Evolutionary conservation across 2,113 vertebrate genomes (phyloP).

Genomic region (Calcarius ornatus): DNA sequence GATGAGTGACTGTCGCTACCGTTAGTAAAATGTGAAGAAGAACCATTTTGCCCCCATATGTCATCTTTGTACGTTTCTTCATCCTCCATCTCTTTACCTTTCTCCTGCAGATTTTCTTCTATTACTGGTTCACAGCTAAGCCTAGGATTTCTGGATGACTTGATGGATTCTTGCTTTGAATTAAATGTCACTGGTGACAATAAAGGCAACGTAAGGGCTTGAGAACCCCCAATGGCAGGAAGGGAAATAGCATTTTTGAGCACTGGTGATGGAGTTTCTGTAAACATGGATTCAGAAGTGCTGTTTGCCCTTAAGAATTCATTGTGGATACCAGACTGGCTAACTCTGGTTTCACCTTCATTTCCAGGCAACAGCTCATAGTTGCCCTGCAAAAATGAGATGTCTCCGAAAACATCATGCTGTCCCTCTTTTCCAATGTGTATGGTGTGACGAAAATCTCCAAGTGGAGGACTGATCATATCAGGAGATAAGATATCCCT

Average conservation of each 20-base stretch:
- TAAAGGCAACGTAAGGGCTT: constrained; percentile 89
- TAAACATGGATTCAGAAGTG: constrained; percentile 88
- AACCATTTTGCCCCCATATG: constrained; percentile 74
- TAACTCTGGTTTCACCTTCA: constrained; percentile 71
- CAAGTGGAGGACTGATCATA: constrained; percentile 97
- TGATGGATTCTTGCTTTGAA: constrained; percentile 80
- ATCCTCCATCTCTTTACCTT: constrained; percentile 70
- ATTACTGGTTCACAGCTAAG: constrained; percentile 79
- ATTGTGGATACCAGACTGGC: constrained; percentile 77
- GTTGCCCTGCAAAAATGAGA: constrained; percentile 96
- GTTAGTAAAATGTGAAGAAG: constrained; percentile 72
- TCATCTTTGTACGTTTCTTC: constrained; percentile 74
- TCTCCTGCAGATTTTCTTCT: constrained; percentile 76
- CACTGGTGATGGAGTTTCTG: constrained; percentile 92
- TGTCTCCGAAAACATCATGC: constrained; percentile 93
- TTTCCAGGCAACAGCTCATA: constrained; percentile 91
- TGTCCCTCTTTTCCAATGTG: constrained; percentile 95
- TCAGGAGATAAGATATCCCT: constrained; percentile 96
- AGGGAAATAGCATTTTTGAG: constrained; percentile 99
- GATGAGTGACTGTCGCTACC: constrained; percentile 78
- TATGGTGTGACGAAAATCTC: constrained; percentile 97
- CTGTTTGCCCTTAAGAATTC: constrained; percentile 93
- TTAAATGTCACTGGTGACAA: constrained; percentile 84
- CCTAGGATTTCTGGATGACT: constrained; percentile 74
- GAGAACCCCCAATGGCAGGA: constrained; percentile 91